Percentiles rank a stretch among this genome's conserved stretches.
These are phyloP conservation scores for Eristalis intricaria DNA, from an alignment of 2,888 invertebrate species.

Conservation along the genomic window DNA sequence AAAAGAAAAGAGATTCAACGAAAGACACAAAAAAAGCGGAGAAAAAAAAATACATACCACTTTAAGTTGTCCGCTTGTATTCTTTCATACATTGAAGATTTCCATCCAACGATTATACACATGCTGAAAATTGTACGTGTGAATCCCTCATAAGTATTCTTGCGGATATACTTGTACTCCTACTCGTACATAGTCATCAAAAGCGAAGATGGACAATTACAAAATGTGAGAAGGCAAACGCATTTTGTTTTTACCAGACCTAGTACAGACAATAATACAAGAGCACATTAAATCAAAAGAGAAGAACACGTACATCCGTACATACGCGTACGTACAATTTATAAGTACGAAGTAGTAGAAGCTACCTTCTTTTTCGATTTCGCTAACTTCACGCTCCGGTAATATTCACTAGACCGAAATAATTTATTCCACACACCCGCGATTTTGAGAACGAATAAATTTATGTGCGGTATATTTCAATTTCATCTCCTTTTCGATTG, in stretches of 20 bases:
- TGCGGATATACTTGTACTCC: background rate
- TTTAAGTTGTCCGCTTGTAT: slow-evolving; percentile 33
- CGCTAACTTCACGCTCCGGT: slow-evolving; percentile 81
- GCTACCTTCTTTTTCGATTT: slow-evolving; percentile 73
- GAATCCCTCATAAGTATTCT: slow-evolving; percentile 3
- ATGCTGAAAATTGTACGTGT: background rate
- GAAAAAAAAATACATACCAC: background rate
- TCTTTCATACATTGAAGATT: slow-evolving; percentile 22
- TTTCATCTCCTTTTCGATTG: slow-evolving; percentile 71
- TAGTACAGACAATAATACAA: background rate
- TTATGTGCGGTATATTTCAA: slow-evolving; percentile 71
- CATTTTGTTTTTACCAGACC: slow-evolving; percentile 44
- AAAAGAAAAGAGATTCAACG: background rate
- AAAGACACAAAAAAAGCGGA: background rate
- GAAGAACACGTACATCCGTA: background rate
- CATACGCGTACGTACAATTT: slow-evolving; percentile 40
- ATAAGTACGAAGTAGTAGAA: slow-evolving; percentile 51
- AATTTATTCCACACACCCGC: slow-evolving; percentile 81
- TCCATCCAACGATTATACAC: slow-evolving; percentile 24
- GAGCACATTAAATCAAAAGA: slow-evolving; percentile 2
- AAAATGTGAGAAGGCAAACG: slow-evolving; percentile 62
- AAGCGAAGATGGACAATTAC: slow-evolving; percentile 62
- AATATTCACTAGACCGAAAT: slow-evolving; percentile 81
- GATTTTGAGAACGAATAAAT: slow-evolving; percentile 72
- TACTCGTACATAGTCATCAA: slow-evolving; percentile 13